Percentiles rank a stretch among this genome's conserved stretches.
Conservation (phyloP, 2,888 invertebrate genomes). For the Malthinus seriepunctatus region DNA sequence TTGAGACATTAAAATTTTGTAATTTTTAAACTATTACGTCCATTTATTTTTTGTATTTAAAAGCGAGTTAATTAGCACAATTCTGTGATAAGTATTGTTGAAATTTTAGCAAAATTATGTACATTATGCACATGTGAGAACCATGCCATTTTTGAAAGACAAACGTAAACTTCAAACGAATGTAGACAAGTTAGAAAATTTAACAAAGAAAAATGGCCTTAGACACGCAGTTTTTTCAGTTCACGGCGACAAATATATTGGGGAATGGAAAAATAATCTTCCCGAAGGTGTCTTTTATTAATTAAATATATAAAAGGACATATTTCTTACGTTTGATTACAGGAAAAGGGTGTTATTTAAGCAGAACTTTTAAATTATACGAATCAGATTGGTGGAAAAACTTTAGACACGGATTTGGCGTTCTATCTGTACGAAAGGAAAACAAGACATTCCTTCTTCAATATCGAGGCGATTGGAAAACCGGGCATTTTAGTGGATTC, state of each 20-base stretch:
- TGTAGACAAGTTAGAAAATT: constrained; percentile 51
- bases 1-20: too few species aligned
- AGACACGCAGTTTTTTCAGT: constrained; percentile 62
- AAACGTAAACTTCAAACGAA: constrained; percentile 22
- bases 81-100: too few species aligned
- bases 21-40: too few species aligned
- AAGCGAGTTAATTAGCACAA: too few species aligned
- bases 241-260: constrained; percentile 59
- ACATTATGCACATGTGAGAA: too few species aligned
- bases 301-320: not conserved
- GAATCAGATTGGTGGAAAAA: constrained; percentile 65
- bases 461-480: constrained; percentile 65
- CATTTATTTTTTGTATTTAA: too few species aligned
- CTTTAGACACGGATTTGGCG: constrained; percentile 63
- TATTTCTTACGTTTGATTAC: constrained; percentile 13
- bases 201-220: constrained; percentile 60
- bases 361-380: constrained; percentile 59
- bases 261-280: constrained; percentile 63
- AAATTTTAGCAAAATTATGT: too few species aligned
- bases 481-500: constrained; percentile 61
- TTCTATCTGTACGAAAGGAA: constrained; percentile 53
- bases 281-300: constrained; percentile 47
- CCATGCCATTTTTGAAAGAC: constrained; percentile 39
- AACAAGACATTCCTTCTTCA: constrained; percentile 55
- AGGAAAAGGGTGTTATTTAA: constrained; percentile 60